A percentile compares a stretch with the other conserved stretches of the same genome.
Evolutionary conservation across 1,140 invertebrate genomes (phyloP).

Genomic region (Phortica variegata): DNA sequence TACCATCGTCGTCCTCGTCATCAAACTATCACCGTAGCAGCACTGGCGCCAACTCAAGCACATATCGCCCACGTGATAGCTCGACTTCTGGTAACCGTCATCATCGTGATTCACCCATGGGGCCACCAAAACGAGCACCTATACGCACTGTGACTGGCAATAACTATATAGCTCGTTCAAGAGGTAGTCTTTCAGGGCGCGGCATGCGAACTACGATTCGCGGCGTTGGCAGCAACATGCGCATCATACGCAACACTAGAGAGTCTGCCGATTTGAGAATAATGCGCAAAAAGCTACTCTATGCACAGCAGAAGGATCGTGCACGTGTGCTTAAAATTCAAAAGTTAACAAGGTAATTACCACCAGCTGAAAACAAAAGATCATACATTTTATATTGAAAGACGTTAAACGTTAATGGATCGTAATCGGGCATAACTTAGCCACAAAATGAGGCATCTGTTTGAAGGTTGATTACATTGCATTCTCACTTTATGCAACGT

Average conservation of each 20-base stretch:
- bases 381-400: no score
- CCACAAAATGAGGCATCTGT: no score
- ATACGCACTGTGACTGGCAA: constrained; percentile 44
- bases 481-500: no score
- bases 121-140: constrained; percentile 45
- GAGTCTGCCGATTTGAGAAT: constrained; percentile 49
- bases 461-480: no score
- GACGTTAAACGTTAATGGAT: no score
- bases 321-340: constrained; percentile 50
- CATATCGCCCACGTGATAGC: constrained; percentile 40
- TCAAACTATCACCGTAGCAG: constrained; percentile 37
- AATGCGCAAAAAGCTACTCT: constrained; percentile 50
- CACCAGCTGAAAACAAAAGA: constrained; percentile 14
- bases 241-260: constrained; percentile 36
- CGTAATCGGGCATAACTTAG: no score
- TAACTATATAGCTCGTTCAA: constrained; percentile 41
- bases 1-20: constrained; percentile 41
- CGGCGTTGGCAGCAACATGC: constrained; percentile 38
- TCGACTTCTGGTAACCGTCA: constrained; percentile 29
- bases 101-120: constrained; percentile 48
- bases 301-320: constrained; percentile 53
- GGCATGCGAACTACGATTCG: constrained; percentile 43
- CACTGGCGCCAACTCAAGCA: constrained; percentile 30
- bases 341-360: constrained; percentile 56
- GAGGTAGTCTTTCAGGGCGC: constrained; percentile 33